Conservation (phyloP, 2,888 invertebrate species). For the Mongoloraphidia duomilia region DNA sequence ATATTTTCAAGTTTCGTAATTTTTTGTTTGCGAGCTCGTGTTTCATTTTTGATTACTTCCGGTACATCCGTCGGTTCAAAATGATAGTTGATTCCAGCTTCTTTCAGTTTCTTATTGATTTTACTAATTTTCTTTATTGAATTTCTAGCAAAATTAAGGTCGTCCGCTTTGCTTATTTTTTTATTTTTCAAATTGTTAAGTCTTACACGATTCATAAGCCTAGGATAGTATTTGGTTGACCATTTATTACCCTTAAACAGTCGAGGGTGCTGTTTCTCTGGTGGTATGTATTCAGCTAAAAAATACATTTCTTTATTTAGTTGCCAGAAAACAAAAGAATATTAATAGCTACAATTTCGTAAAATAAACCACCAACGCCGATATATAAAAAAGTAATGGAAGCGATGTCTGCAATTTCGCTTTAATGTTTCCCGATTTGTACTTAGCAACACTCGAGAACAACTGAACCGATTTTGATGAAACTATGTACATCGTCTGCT, state of each 20-base stretch:
- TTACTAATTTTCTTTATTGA: slow-evolving; percentile 31
- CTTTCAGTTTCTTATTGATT: slow-evolving; percentile 32
- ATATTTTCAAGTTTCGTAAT: slow-evolving; percentile 10
- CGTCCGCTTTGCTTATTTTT: slow-evolving; percentile 27
- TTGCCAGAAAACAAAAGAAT: no score
- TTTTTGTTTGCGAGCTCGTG: slow-evolving; percentile 7
- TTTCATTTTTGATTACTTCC: slow-evolving; percentile 18
- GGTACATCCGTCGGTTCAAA: slow-evolving; percentile 37
- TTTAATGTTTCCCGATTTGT: no score
- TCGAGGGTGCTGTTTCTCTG: slow-evolving; percentile 42
- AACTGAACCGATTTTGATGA: no score
- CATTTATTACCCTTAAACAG: slow-evolving; percentile 40
- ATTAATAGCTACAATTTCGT: no score
- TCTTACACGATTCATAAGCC: slow-evolving; percentile 27
- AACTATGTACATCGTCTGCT: no score
- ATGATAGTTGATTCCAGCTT: slow-evolving; percentile 37
- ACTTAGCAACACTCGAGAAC: no score
- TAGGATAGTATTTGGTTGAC: slow-evolving; percentile 34
- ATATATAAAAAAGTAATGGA: no score
- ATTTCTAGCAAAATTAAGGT: slow-evolving; percentile 29
- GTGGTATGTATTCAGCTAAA: slow-evolving; percentile 52
- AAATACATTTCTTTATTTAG: slow-evolving; percentile 13
- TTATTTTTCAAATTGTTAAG: slow-evolving; percentile 32
- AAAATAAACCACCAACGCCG: no score
- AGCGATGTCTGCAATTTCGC: no score